These are phyloP conservation scores for Drosophila barbarae DNA, from an alignment of 2,888 invertebrate genomes.

Conservation along the genomic window DNA sequence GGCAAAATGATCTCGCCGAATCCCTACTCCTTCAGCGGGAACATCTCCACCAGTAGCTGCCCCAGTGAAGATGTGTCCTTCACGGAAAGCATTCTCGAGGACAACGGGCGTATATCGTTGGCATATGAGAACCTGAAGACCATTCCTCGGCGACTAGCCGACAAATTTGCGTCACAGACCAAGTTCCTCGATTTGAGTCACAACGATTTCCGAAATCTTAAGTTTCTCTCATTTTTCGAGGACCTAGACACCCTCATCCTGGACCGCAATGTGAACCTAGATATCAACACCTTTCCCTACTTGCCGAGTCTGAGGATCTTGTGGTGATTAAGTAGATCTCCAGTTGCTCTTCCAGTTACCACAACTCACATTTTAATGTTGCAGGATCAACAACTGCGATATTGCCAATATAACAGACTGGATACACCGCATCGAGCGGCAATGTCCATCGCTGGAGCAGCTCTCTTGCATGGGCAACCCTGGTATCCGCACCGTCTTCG, in stretches of 20 bases:
- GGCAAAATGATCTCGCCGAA: slow-evolving; percentile 73
- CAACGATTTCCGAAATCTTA: slow-evolving; percentile 87
- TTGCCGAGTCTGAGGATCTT: slow-evolving; percentile 87
- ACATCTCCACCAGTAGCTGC: slow-evolving; percentile 63
- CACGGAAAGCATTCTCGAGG: slow-evolving; percentile 78
- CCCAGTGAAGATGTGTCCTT: slow-evolving; percentile 69
- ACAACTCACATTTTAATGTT: slow-evolving; percentile 12
- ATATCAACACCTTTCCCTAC: slow-evolving; percentile 85
- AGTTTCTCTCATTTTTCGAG: slow-evolving; percentile 86
- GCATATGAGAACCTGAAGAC: slow-evolving; percentile 85
- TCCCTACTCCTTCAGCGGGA: slow-evolving; percentile 64
- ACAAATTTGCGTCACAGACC: slow-evolving; percentile 83
- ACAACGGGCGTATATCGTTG: slow-evolving; percentile 83
- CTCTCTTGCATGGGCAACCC: slow-evolving; percentile 90
- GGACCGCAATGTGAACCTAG: slow-evolving; percentile 88
- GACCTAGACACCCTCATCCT: slow-evolving; percentile 88
- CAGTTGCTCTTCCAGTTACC: not conserved
- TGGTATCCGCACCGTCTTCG: slow-evolving; percentile 84
- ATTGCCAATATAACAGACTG: slow-evolving; percentile 85
- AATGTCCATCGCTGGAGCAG: slow-evolving; percentile 87
- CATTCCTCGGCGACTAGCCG: slow-evolving; percentile 84
- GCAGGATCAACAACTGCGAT: slow-evolving; percentile 85
- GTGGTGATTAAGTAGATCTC: slow-evolving; percentile 81
- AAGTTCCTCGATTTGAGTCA: slow-evolving; percentile 86
- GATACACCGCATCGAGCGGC: slow-evolving; percentile 85